phyloP scores from a whole-genome alignment of 1,140 invertebrate species.

The Drosophila leontia region DNA sequence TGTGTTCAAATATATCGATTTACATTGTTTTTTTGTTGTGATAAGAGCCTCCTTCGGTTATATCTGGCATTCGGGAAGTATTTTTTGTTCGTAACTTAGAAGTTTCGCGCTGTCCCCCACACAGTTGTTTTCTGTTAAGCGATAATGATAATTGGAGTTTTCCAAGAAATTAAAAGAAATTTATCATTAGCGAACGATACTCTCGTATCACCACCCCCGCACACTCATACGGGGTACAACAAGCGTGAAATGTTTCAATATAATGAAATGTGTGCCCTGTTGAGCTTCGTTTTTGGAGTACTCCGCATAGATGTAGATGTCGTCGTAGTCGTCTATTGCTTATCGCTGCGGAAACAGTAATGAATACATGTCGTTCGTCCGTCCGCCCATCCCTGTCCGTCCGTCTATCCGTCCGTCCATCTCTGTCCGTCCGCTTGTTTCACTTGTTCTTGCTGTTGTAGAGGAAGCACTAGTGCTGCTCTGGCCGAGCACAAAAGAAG shows the following conservation, averaged over 20 bases:
- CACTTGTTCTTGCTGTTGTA: slow-evolving; percentile 33
- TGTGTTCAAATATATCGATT: slow-evolving; percentile 75
- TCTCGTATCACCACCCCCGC: slow-evolving; percentile 11
- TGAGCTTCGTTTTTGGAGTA: slow-evolving; percentile 53
- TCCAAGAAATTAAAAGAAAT: slow-evolving; percentile 80
- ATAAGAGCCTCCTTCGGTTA: slow-evolving; percentile 40
- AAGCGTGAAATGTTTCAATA: slow-evolving; percentile 62
- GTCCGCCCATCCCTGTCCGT: slow-evolving; percentile 18
- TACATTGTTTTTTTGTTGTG: slow-evolving; percentile 56
- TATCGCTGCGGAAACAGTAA: slow-evolving; percentile 82
- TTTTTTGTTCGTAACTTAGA: slow-evolving; percentile 64
- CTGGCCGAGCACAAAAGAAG: slow-evolving; percentile 59
- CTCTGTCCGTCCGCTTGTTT: slow-evolving; percentile 7
- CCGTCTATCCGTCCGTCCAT: slow-evolving; percentile 19
- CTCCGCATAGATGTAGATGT: slow-evolving; percentile 45
- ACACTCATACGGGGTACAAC: slow-evolving; percentile 2
- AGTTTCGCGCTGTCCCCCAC: slow-evolving; percentile 29
- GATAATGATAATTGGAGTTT: slow-evolving; percentile 81
- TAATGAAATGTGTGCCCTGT: slow-evolving; percentile 62
- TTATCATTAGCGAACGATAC: slow-evolving; percentile 71
- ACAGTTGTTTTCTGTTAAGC: slow-evolving; percentile 62
- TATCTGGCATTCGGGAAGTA: slow-evolving; percentile 51
- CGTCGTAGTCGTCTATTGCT: slow-evolving; percentile 57
- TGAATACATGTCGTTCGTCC: slow-evolving; percentile 75
- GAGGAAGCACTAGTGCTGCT: slow-evolving; percentile 28